Conservation (phyloP, 2,888 invertebrate genomes). For the Drosophila emarginata region DNA sequence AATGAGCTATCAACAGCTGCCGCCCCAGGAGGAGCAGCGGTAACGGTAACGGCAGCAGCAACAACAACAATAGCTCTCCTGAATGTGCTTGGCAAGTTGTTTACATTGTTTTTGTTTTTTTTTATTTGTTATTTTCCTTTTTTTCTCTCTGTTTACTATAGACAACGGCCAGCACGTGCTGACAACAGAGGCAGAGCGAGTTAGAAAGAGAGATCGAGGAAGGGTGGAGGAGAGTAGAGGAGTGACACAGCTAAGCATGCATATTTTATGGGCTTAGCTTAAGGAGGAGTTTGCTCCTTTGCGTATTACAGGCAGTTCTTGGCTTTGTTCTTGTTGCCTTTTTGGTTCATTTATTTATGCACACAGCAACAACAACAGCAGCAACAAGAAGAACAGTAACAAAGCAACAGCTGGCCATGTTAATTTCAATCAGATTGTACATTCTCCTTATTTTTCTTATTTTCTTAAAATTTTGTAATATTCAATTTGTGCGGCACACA, state of each 20-base stretch:
- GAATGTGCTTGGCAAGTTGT: conserved; percentile 33
- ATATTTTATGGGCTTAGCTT: conserved; percentile 56
- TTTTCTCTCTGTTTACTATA: conserved; percentile 65
- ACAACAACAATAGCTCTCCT: background rate
- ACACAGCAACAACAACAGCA: conserved; percentile 35
- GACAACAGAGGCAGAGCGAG: conserved; percentile 19
- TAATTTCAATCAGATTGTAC: conserved; percentile 63
- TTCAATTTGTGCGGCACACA: conserved; percentile 51
- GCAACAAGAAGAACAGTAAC: conserved; percentile 18
- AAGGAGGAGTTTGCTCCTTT: conserved; percentile 4
- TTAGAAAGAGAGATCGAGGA: background rate
- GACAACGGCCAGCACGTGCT: conserved; percentile 61
- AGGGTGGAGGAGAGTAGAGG: background rate
- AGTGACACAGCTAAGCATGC: conserved; percentile 55
- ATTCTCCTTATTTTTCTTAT: conserved; percentile 21
- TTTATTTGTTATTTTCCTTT: background rate
- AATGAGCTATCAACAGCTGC: conserved; percentile 70
- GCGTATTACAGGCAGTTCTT: conserved; percentile 36
- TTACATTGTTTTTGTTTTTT: conserved; percentile 39
- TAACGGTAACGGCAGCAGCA: conserved; percentile 1
- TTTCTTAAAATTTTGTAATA: conserved; percentile 42
- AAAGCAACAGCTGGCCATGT: conserved; percentile 52
- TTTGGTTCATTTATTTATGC: conserved; percentile 63
- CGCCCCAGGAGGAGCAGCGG: conserved; percentile 27
- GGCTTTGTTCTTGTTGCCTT: conserved; percentile 29